Evolutionary conservation across 1,140 invertebrate species (phyloP).

Genomic region (Hormaphis cornu): DNA sequence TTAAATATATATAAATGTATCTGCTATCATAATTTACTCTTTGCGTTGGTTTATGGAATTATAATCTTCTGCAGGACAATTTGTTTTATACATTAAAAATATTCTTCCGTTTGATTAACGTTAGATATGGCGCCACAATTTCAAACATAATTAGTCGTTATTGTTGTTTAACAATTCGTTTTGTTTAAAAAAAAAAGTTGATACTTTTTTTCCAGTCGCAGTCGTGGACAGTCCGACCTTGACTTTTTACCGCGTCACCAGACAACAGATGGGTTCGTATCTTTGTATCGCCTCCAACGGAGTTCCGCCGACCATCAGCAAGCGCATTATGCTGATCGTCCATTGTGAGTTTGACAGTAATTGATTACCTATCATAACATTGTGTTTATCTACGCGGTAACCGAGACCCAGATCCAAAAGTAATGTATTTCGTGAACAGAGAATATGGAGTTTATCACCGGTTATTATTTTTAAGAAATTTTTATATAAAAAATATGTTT

Average conservation of each 20-base stretch:
- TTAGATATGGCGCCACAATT: too few species aligned
- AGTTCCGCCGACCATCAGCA: constrained; percentile 73
- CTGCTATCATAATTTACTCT: too few species aligned
- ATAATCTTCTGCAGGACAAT: too few species aligned
- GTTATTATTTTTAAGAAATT: neutral
- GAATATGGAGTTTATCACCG: neutral
- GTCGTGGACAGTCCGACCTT: constrained; percentile 59
- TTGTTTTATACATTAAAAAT: too few species aligned
- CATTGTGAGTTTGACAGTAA: constrained; percentile 60
- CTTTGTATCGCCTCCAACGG: constrained; percentile 82
- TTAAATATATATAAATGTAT: too few species aligned
- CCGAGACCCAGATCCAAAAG: neutral
- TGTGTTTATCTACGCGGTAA: neutral
- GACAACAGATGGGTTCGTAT: constrained; percentile 77
- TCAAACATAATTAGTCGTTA: too few species aligned
- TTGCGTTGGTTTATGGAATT: too few species aligned
- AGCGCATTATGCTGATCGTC: constrained; percentile 67
- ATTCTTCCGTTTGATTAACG: too few species aligned
- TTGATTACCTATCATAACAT: constrained; percentile 50
- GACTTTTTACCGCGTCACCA: constrained; percentile 66
- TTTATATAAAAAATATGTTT: neutral
- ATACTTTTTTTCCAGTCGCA: constrained; percentile 38
- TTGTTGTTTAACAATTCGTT: too few species aligned
- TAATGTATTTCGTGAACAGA: neutral
- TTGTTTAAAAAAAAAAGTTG: neutral